Conservation (phyloP, 2,888 invertebrate species). For the Nineta flava region DNA sequence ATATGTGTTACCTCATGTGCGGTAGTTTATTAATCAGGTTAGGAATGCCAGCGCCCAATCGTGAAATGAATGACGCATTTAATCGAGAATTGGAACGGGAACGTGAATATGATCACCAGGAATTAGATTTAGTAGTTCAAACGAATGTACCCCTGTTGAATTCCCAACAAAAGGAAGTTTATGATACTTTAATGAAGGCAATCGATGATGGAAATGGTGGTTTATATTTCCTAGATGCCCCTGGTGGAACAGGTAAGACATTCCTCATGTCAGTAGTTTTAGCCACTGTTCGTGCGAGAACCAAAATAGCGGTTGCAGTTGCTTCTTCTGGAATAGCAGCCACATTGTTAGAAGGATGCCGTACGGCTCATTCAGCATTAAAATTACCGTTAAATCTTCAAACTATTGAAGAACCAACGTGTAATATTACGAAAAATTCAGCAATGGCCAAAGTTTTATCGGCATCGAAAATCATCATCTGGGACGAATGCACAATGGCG, state of each 20-base stretch:
- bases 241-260: constrained; percentile 9
- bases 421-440: constrained; percentile 18
- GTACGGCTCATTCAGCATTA: constrained; percentile 14
- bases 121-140: constrained; percentile 5
- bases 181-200: constrained; percentile 13
- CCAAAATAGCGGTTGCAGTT: constrained; percentile 15
- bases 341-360: constrained; percentile 12
- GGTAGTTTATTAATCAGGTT: constrained; percentile 14
- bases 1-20: constrained; percentile 20
- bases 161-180: constrained; percentile 10
- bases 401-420: constrained; percentile 15
- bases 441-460: constrained; percentile 18
- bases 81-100: constrained; percentile 20
- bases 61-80: constrained; percentile 13
- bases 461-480: constrained; percentile 16
- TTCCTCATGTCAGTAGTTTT: constrained; percentile 14
- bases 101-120: constrained; percentile 15
- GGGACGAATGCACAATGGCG: too few relatives aligned
- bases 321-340: constrained; percentile 16
- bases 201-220: constrained; percentile 16
- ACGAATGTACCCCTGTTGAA: constrained; percentile 8
- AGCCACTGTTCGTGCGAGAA: constrained; percentile 15
- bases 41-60: constrained; percentile 17
- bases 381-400: constrained; percentile 17
- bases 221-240: constrained; percentile 14